These are phyloP conservation scores for Colistium nudipinnis DNA, from an alignment of 2,113 vertebrate genomes.

Conservation along the genomic window DNA sequence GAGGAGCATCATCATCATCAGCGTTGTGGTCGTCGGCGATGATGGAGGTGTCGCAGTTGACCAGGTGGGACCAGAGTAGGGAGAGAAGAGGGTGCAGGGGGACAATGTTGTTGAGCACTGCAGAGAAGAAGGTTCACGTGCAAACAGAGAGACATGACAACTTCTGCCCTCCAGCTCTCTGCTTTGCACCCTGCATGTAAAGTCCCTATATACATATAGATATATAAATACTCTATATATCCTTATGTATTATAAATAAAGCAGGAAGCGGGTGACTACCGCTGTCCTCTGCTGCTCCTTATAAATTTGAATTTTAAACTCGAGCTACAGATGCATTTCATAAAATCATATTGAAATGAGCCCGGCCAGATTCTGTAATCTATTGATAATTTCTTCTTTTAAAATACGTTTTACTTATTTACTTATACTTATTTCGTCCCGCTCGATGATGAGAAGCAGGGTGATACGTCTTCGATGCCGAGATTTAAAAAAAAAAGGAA, in stretches of 20 bases:
- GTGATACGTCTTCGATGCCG: not conserved
- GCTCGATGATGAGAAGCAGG: conserved; percentile 1
- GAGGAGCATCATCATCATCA: conserved; percentile 23
- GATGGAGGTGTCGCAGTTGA: conserved; percentile 21
- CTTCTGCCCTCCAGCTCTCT: conserved; percentile 77
- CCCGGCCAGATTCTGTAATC: not conserved
- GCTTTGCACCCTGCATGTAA: conserved; percentile 72
- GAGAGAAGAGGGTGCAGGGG: conserved; percentile 83
- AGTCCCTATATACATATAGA: not conserved
- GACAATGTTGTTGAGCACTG: conserved; percentile 82
- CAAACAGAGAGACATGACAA: conserved; percentile 83
- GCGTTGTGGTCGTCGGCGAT: conserved; percentile 10
- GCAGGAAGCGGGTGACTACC: conserved; percentile 10
- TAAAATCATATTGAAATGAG: conserved; percentile 10
- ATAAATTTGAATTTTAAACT: not conserved
- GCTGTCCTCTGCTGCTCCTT: conserved; percentile 11
- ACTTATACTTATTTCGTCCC: conserved; percentile 21
- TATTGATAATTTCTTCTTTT: not conserved
- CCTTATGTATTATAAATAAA: too few relatives aligned
- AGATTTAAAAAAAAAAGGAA: conserved; percentile 39
- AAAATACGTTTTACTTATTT: not conserved
- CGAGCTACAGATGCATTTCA: conserved; percentile 8
- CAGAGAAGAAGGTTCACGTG: conserved; percentile 78
- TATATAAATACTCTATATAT: too few relatives aligned
- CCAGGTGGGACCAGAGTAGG: conserved; percentile 74